These are phyloP conservation scores for Chaetogeoica ovagalla DNA, from an alignment of 2,888 invertebrate species.

Conservation along the genomic window DNA sequence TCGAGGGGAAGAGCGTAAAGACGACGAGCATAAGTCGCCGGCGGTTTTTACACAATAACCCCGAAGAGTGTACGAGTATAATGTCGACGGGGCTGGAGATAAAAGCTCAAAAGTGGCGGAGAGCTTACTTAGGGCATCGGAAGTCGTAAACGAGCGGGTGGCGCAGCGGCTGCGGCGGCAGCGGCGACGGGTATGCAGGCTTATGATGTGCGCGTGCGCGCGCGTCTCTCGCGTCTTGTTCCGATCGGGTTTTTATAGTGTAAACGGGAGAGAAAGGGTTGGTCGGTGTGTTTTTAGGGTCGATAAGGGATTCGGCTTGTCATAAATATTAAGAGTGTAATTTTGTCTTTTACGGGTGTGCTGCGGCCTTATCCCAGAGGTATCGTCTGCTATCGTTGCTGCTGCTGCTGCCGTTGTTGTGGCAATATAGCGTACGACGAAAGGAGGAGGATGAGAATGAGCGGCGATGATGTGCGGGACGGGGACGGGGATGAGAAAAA, in stretches of 20 bases:
- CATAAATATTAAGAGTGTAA: conserved; percentile 53
- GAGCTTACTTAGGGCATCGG: conserved; percentile 51
- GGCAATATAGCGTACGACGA: neutral
- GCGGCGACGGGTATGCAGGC: conserved; percentile 26
- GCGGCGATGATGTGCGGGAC: neutral
- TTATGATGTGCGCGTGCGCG: neutral
- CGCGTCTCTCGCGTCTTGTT: conserved; percentile 18
- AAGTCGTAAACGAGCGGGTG: conserved; percentile 49
- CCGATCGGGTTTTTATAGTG: conserved; percentile 52
- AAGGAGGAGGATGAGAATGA: too few species aligned
- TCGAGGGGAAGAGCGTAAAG: neutral
- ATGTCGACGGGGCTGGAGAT: too few species aligned
- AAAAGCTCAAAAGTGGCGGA: neutral
- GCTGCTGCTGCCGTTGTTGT: neutral
- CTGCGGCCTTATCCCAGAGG: conserved; percentile 46
- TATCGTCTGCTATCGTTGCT: conserved; percentile 29
- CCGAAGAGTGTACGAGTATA: neutral
- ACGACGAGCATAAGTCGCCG: conserved; percentile 23
- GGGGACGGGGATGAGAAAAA: neutral
- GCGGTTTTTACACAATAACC: conserved; percentile 43
- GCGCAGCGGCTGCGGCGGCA: conserved; percentile 4
- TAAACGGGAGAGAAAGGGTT: conserved; percentile 52
- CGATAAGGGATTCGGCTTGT: conserved; percentile 53
- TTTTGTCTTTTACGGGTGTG: conserved; percentile 53
- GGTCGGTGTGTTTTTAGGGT: conserved; percentile 52